Evolutionary conservation across 2,888 invertebrate species (phyloP).

Genomic region (Eupithecia dodoneata): DNA sequence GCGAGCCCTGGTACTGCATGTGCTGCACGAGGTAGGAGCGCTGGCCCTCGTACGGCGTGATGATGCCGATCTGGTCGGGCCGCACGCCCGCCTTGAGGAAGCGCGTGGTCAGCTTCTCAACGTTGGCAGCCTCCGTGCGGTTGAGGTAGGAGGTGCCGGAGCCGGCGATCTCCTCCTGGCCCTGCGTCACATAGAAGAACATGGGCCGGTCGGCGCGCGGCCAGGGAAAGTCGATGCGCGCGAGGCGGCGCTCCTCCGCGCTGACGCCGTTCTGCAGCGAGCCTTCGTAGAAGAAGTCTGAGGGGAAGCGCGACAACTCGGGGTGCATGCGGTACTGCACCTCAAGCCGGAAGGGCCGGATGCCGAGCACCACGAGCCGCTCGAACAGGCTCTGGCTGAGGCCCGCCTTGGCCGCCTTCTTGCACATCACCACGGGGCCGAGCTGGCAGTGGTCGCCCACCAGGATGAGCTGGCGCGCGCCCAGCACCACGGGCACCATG

Average conservation of each 20-base stretch:
- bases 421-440: slow-evolving; percentile 99
- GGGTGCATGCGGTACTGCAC: slow-evolving; percentile 99
- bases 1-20: slow-evolving; percentile 99
- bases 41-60: slow-evolving; percentile 99
- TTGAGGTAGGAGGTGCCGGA: slow-evolving; percentile 99
- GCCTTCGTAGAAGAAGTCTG: slow-evolving; percentile 99
- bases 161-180: slow-evolving; percentile 99
- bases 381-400: slow-evolving; percentile 99
- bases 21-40: slow-evolving; percentile 98
- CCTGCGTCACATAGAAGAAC: slow-evolving; percentile 99
- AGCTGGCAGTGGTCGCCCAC: slow-evolving; percentile 99
- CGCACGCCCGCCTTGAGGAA: slow-evolving; percentile 97
- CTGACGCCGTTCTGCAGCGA: slow-evolving; percentile 99
- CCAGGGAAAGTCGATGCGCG: slow-evolving; percentile 98
- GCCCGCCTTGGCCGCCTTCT: slow-evolving; percentile 98
- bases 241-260: slow-evolving; percentile 95
- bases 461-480: slow-evolving; percentile 97
- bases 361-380: slow-evolving; percentile 97
- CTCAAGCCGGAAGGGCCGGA: slow-evolving; percentile 97
- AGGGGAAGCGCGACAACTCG: slow-evolving; percentile 97
- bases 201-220: slow-evolving; percentile 98
- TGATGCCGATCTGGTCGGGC: slow-evolving; percentile 99
- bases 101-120: slow-evolving; percentile 98
- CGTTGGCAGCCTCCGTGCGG: slow-evolving; percentile 98
- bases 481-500: slow-evolving; percentile 99